Conservation (phyloP, 2,113 vertebrate genomes). For the Ivindomyrus marchei region DNA sequence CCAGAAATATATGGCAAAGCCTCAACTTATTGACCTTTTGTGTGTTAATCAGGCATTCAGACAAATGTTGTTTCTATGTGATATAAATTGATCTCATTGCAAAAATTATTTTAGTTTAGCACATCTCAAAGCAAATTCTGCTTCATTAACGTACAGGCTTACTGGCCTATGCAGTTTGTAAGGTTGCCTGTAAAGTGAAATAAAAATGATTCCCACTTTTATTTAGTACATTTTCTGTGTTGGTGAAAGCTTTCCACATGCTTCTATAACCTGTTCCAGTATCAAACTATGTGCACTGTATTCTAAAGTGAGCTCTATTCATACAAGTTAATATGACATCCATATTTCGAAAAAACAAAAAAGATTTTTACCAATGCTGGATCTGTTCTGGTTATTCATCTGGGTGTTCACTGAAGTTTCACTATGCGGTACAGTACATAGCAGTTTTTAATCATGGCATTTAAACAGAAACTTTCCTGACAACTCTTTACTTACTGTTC, state of each 20-base stretch:
- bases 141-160: neutral
- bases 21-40: neutral
- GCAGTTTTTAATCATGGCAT: neutral
- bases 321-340: neutral
- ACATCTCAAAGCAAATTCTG: neutral
- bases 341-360: neutral
- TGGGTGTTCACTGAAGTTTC: neutral
- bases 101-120: neutral
- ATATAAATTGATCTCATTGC: neutral
- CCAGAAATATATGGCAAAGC: neutral
- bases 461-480: neutral
- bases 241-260: neutral
- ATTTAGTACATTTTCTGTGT: neutral
- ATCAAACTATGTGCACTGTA: neutral
- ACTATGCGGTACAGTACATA: neutral
- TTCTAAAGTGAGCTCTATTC: neutral
- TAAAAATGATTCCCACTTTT: neutral
- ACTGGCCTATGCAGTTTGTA: neutral
- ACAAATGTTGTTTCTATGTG: neutral
- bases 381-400: neutral
- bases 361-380: neutral
- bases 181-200: neutral
- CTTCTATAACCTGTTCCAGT: neutral
- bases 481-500: neutral
- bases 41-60: neutral